phyloP scores from a whole-genome alignment of 2,113 vertebrate species.

The Athene noctua region DNA sequence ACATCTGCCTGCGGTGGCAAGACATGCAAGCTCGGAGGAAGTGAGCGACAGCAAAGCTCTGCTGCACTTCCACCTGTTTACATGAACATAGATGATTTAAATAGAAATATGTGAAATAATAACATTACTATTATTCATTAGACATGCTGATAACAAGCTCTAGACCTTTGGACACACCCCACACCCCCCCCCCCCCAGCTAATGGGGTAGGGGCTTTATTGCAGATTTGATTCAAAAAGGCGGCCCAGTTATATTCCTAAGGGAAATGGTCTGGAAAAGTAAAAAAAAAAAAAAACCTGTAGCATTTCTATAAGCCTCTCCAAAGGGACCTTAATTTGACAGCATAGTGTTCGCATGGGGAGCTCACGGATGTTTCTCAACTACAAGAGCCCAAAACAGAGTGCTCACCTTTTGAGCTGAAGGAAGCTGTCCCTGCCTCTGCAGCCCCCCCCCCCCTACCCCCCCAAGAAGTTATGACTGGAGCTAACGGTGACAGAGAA shows the following conservation, averaged over 20 bases:
- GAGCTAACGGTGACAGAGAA: neutral
- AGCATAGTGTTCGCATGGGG: neutral
- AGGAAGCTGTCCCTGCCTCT: neutral
- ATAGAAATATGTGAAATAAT: fast-evolving
- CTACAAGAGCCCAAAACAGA: neutral
- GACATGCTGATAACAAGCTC: fast-evolving
- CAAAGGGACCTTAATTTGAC: neutral
- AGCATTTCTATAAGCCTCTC: neutral
- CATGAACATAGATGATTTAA: fast-evolving
- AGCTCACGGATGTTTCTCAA: neutral
- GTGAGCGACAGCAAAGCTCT: neutral
- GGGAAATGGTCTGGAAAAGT: neutral
- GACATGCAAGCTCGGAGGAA: fast-evolving
- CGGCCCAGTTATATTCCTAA: too few species aligned
- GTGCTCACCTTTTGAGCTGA: neutral
- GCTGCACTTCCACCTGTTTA: neutral
- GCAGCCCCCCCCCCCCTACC: neutral
- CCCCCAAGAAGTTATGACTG: fast-evolving
- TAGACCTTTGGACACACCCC: neutral
- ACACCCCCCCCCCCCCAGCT: neutral
- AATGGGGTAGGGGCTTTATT: fast-evolving
- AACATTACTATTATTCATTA: fast-evolving
- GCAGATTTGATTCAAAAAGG: fast-evolving
- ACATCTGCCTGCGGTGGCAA: fast-evolving
- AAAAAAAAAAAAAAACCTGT: neutral